A percentile compares a stretch with the other conserved stretches of the same genome.
These are phyloP conservation scores for Carcina quercana DNA, from an alignment of 2,888 invertebrate genomes.

Conservation along the genomic window DNA sequence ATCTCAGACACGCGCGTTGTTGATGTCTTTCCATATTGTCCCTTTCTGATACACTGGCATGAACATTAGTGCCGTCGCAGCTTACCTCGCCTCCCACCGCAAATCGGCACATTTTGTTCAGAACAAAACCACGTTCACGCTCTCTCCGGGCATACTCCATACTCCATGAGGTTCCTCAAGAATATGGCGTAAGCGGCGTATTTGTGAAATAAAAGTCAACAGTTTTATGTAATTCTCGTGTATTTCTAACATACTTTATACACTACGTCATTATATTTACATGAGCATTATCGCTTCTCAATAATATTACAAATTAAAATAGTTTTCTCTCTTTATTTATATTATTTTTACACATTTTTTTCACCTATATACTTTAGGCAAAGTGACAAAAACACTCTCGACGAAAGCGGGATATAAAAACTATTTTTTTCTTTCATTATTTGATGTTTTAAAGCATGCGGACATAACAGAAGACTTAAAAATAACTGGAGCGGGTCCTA, in stretches of 20 bases:
- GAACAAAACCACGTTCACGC: too few species aligned
- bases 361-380: conserved; percentile 56
- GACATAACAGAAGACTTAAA: neutral
- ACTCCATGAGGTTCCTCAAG: too few species aligned
- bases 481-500: conserved; percentile 1
- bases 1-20: too few species aligned
- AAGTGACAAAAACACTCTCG: conserved; percentile 54
- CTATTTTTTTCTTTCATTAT: conserved; percentile 17
- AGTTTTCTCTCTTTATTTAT: conserved; percentile 65
- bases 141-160: too few species aligned
- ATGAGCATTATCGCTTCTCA: conserved; percentile 71
- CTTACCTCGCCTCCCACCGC: too few species aligned
- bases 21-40: too few species aligned
- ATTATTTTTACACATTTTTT: conserved; percentile 60
- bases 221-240: conserved; percentile 44
- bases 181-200: too few species aligned
- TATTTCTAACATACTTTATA: conserved; percentile 71
- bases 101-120: too few species aligned
- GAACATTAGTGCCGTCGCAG: too few species aligned
- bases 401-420: conserved; percentile 30
- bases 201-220: conserved; percentile 20
- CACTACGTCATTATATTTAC: conserved; percentile 69
- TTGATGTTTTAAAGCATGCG: too few species aligned
- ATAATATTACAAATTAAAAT: conserved; percentile 69
- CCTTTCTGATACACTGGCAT: too few species aligned